Evolutionary conservation across 2,888 invertebrate genomes (phyloP).

Genomic region (Cordilura impudica): DNA sequence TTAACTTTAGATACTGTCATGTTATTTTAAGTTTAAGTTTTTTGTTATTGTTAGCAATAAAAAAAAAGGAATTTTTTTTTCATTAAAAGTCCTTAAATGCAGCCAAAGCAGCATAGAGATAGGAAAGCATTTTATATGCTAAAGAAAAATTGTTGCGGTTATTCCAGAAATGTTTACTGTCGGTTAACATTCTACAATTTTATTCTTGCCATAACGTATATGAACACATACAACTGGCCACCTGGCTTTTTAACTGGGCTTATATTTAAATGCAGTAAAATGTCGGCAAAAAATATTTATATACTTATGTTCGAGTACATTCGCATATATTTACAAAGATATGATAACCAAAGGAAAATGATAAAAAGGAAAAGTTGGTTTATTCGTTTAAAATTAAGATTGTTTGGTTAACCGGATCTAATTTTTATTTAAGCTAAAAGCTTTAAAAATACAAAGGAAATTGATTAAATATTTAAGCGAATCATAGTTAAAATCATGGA

Average conservation of each 20-base stretch:
- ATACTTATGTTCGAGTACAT: too few relatives aligned
- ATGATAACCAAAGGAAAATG: slow-evolving; percentile 28
- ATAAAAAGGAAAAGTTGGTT: neutral
- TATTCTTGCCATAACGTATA: neutral
- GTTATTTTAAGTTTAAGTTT: slow-evolving; percentile 28
- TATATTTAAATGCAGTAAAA: slow-evolving; percentile 40
- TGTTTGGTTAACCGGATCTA: slow-evolving; percentile 43
- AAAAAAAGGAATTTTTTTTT: neutral
- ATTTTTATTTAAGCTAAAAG: slow-evolving; percentile 18
- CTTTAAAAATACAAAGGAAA: neutral
- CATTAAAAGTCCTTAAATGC: slow-evolving; percentile 28
- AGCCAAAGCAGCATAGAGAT: neutral
- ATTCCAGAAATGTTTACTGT: slow-evolving; percentile 16
- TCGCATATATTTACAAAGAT: neutral
- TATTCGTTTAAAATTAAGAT: slow-evolving; percentile 32
- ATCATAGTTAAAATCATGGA: too few relatives aligned
- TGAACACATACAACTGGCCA: neutral
- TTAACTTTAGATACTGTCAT: slow-evolving; percentile 27
- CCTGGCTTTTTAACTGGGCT: slow-evolving; percentile 16
- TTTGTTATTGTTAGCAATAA: slow-evolving; percentile 15
- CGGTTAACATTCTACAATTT: too few relatives aligned
- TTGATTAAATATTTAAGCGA: too few relatives aligned
- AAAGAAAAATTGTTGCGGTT: slow-evolving; percentile 47
- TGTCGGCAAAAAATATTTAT: slow-evolving; percentile 31
- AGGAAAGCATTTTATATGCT: neutral